These are phyloP conservation scores for Callocephalon fimbriatum DNA, from an alignment of 2,113 vertebrate species.

Conservation along the genomic window DNA sequence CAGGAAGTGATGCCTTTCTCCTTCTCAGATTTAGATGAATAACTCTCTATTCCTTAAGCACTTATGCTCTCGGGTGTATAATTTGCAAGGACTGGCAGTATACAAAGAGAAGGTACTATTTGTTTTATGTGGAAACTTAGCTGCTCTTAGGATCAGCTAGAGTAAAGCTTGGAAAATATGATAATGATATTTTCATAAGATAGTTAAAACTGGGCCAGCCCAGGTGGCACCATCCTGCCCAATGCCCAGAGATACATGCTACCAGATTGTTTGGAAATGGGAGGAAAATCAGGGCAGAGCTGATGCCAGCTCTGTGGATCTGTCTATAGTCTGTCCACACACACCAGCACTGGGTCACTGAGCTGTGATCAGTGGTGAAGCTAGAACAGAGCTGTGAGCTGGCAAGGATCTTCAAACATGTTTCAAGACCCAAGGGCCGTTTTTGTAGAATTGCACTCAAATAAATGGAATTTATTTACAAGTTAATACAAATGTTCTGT, in stretches of 20 bases:
- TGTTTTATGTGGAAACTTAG: slow-evolving; percentile 60
- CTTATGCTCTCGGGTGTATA: background rate
- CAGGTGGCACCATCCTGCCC: background rate
- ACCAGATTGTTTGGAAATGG: background rate
- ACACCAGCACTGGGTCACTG: background rate
- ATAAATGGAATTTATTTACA: background rate
- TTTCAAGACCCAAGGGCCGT: background rate
- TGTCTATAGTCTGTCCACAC: background rate
- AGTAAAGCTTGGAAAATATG: slow-evolving; percentile 57
- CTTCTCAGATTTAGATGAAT: background rate
- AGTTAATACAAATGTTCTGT: background rate
- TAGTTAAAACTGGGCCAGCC: background rate
- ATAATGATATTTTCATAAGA: slow-evolving; percentile 8
- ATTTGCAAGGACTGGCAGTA: background rate
- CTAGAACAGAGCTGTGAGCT: background rate
- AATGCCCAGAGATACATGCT: fast-evolving
- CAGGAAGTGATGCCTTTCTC: background rate
- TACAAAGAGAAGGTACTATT: background rate
- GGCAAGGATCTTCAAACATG: background rate
- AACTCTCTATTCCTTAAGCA: background rate
- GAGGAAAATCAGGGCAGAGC: background rate
- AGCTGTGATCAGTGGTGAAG: background rate
- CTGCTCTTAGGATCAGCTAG: background rate
- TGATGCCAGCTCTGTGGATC: fast-evolving
- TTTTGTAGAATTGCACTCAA: fast-evolving